Evolutionary conservation across 2,888 invertebrate species (phyloP).

Genomic region (Hartigia nigra): DNA sequence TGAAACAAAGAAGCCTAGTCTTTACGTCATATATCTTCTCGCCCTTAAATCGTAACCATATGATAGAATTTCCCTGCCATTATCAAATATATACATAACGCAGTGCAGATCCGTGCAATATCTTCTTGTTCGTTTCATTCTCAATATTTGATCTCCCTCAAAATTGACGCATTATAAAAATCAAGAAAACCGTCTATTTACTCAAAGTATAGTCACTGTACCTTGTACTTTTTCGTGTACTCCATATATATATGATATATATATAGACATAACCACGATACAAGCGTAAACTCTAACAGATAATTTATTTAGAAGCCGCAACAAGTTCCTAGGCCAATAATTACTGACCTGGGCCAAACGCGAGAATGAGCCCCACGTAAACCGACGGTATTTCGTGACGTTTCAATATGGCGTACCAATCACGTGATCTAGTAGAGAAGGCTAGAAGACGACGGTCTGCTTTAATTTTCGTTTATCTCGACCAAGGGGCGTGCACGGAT

Average conservation of each 20-base stretch:
- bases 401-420: not conserved
- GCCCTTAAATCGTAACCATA: not conserved
- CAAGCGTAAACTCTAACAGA: conserved; percentile 9
- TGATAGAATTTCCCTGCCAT: not conserved
- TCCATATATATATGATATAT: not conserved
- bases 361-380: not conserved
- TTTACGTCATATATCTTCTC: not conserved
- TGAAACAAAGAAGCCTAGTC: conserved; percentile 28
- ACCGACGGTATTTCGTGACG: not conserved
- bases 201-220: not conserved
- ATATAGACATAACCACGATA: not conserved
- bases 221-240: not conserved
- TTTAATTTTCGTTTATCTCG: not conserved
- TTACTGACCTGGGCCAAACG: conserved; percentile 39
- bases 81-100: not conserved
- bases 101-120: not conserved
- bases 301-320: conserved; percentile 29
- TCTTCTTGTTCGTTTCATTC: not conserved
- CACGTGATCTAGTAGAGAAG: not conserved
- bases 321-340: conserved; percentile 27
- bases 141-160: not conserved
- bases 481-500: not conserved
- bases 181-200: too few relatives aligned
- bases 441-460: not conserved
- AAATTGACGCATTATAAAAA: too few relatives aligned